Evolutionary conservation across 2,113 vertebrate species (phyloP), one percentile per base, ranked within the genome.

Genomic region (Oncorhynchus kisutch): DNA sequence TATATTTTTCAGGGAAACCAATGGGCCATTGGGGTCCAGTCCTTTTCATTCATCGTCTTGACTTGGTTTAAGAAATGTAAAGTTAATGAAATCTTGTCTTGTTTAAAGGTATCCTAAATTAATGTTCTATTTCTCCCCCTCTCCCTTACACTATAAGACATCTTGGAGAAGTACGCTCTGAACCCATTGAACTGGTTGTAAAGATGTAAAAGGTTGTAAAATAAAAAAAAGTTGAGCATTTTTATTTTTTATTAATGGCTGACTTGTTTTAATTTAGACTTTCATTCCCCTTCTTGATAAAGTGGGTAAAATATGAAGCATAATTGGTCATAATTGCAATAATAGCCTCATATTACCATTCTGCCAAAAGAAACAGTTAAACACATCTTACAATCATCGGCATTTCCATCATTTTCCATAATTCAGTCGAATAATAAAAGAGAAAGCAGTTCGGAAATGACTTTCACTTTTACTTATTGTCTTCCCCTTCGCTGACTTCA

Each of bases 311-410:
- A 49, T 22, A 70, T 48, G 4, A 48, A 3, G 22, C 34, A 13
- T 24, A 64, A 62, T 73, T 73, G 54, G 77, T 81, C 77, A 79
- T 77, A 81, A 79, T 81, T 81, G 77, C 71, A 79, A 65, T 83
- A 86, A 83, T 81, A 81, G 66, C 25, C n/a, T 57, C 25, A 73
- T 67, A 83, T 85, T 79, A 79, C 77, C 74, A 75, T 72, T 25
- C 79, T 16, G 81, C 71, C 71, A 64, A 24, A 73, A 73, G 57
- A 34, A 62, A 72, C 49, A 48, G n/a, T 70, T 25, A 3, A 39
- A 68, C 16, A 70, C 4, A 24, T 20, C 20, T 22, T 54, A 54
- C 16, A 18, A 54, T 54, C 51, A 54, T 54, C 16, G 16, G 51
- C 20, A 70, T 48, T 49, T 70, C 39, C 68, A 70, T 70, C 16